phyloP scores from a whole-genome alignment of 1,140 invertebrate genomes.

The Drosophila paulistorum region DNA sequence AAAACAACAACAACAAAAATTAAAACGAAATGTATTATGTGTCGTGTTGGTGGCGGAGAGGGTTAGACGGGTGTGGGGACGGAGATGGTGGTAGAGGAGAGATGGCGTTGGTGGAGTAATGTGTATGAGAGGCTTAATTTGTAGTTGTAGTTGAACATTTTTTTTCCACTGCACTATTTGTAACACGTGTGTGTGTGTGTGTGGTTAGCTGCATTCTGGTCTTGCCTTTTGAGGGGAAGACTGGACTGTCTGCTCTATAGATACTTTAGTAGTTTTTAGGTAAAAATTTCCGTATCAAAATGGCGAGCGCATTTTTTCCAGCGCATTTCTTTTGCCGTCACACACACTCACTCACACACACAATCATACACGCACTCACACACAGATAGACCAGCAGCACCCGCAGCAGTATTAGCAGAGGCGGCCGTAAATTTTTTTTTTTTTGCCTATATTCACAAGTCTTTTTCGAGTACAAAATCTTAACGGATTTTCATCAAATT shows the following conservation, averaged over 20 bases:
- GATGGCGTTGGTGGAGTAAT: conserved; percentile 4
- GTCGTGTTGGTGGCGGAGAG: background rate
- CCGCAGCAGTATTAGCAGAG: conserved; percentile 16
- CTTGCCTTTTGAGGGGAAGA: conserved; percentile 8
- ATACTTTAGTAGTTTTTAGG: conserved; percentile 12
- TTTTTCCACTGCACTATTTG: conserved; percentile 18
- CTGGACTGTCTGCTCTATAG: conserved; percentile 10
- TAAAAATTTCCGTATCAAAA: conserved; percentile 24
- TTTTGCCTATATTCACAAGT: conserved; percentile 55
- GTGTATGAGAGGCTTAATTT: conserved; percentile 16
- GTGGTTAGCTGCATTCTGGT: conserved; percentile 12
- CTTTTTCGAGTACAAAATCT: conserved; percentile 55
- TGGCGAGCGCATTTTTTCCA: conserved; percentile 23
- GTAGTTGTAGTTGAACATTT: conserved; percentile 16
- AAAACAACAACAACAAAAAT: conserved; percentile 9
- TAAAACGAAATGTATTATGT: conserved; percentile 13
- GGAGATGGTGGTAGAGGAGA: background rate
- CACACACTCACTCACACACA: conserved; percentile 34
- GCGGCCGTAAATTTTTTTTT: conserved; percentile 54
- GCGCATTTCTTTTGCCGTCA: conserved; percentile 16
- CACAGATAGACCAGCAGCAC: conserved; percentile 39
- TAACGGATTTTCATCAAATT: conserved; percentile 59
- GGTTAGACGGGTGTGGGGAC: background rate
- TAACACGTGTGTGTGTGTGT: conserved; percentile 20
- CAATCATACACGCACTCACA: conserved; percentile 78